Evolutionary conservation across 2,888 invertebrate genomes (phyloP).

Genomic region (Caenorhabditis sp.): DNA sequence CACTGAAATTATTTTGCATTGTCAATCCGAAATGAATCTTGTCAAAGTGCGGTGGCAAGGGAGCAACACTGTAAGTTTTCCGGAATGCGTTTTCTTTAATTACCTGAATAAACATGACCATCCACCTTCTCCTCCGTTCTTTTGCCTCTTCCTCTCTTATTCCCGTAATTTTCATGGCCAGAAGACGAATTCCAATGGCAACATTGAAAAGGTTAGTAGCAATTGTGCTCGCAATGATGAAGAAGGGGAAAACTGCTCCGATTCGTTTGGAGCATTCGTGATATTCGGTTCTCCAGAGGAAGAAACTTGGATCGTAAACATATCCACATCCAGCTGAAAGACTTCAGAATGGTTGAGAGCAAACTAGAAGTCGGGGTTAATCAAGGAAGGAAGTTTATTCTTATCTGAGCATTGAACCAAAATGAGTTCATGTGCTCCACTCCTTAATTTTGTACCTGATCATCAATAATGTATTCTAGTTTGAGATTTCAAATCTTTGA

Average conservation of each 20-base stretch:
- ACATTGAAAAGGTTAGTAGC: constrained; percentile 30
- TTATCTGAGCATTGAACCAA: too few species aligned
- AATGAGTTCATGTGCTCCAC: too few species aligned
- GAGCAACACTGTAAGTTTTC: constrained; percentile 1
- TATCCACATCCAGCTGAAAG: constrained; percentile 30
- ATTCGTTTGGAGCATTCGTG: constrained; percentile 4
- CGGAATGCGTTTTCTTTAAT: not conserved
- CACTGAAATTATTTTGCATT: constrained; percentile 20
- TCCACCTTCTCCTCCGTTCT: constrained; percentile 36
- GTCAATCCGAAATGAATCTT: too few species aligned
- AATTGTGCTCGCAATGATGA: constrained; percentile 12
- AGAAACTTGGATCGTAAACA: constrained; percentile 34
- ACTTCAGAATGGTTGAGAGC: not conserved
- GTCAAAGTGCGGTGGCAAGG: too few species aligned
- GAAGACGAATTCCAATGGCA: constrained; percentile 7
- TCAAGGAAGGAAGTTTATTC: too few species aligned
- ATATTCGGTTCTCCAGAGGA: constrained; percentile 26
- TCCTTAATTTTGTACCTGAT: not conserved
- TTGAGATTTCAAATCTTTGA: too few species aligned
- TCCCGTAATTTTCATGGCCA: constrained; percentile 23
- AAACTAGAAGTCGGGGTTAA: too few species aligned
- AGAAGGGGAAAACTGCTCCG: not conserved
- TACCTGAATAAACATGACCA: constrained; percentile 45
- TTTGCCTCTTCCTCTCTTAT: constrained; percentile 15
- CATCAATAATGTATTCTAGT: too few species aligned